Percentiles rank a stretch among this genome's conserved stretches.
Evolutionary conservation across 2,888 invertebrate species (phyloP).

Genomic region (Lycia hirtaria): DNA sequence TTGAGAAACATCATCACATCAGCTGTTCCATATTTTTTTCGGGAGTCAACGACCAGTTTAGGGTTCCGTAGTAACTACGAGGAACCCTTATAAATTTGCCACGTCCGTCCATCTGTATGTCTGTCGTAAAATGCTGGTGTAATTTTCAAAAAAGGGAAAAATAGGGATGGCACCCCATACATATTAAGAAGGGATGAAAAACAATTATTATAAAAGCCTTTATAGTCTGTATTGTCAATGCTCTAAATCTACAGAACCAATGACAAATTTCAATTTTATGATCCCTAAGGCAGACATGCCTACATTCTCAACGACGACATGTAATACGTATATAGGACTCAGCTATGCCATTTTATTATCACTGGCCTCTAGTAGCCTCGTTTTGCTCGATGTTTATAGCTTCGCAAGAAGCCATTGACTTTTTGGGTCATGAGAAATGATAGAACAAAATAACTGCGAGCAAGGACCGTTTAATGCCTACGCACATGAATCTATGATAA

Average conservation of each 20-base stretch:
- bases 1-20: too few species aligned
- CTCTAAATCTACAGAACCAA: background rate
- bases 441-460: slow-evolving; percentile 15
- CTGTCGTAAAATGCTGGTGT: too few species aligned
- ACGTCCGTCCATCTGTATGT: too few species aligned
- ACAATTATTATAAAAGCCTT: too few species aligned
- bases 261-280: background rate
- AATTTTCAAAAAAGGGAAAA: too few species aligned
- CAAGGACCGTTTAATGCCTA: slow-evolving; percentile 6
- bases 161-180: too few species aligned
- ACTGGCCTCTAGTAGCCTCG: slow-evolving; percentile 51
- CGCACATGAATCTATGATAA: slow-evolving; percentile 4
- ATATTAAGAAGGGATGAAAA: too few species aligned
- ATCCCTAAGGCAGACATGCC: background rate
- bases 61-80: too few species aligned
- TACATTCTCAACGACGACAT: background rate
- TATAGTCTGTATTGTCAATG: too few species aligned
- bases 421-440: slow-evolving; percentile 42
- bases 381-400: slow-evolving; percentile 49
- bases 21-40: too few species aligned
- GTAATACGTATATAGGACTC: slow-evolving; percentile 36
- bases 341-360: slow-evolving; percentile 49
- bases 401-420: slow-evolving; percentile 45
- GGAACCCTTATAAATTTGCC: too few species aligned
- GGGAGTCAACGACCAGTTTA: too few species aligned